Conservation (phyloP, 2,113 vertebrate genomes). For the Indicator maculatus region DNA sequence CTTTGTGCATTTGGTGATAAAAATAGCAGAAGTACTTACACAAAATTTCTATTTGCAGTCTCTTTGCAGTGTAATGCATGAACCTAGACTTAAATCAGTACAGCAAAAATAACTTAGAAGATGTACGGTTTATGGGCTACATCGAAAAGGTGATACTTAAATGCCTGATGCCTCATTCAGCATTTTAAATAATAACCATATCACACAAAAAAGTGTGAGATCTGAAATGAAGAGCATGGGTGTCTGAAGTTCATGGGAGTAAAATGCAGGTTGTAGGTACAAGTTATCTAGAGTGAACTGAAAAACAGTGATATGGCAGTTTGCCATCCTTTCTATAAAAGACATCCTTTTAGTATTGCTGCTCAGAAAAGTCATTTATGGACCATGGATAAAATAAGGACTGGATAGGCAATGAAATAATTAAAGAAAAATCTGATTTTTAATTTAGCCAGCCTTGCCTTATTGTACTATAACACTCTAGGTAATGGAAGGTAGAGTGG, state of each 20-base stretch:
- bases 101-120: not conserved
- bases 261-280: not conserved
- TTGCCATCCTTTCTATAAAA: not conserved
- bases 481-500: not conserved
- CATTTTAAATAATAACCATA: not conserved
- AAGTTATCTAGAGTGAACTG: not conserved
- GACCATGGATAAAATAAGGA: not conserved
- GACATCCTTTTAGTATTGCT: not conserved
- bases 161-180: not conserved
- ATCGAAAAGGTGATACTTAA: not conserved
- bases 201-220: not conserved
- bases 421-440: not conserved
- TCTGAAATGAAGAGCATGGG: not conserved
- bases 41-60: conserved; percentile 12
- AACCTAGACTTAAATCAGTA: not conserved
- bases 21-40: conserved; percentile 11
- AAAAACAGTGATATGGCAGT: not conserved
- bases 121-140: not conserved
- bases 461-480: not conserved
- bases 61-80: not conserved
- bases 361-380: not conserved
- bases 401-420: not conserved
- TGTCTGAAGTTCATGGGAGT: not conserved
- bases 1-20: conserved; percentile 1
- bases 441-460: not conserved